Base-by-base conservation (phyloP, 2,113 vertebrate species). In the Recurvirostra avosetta region DNA sequence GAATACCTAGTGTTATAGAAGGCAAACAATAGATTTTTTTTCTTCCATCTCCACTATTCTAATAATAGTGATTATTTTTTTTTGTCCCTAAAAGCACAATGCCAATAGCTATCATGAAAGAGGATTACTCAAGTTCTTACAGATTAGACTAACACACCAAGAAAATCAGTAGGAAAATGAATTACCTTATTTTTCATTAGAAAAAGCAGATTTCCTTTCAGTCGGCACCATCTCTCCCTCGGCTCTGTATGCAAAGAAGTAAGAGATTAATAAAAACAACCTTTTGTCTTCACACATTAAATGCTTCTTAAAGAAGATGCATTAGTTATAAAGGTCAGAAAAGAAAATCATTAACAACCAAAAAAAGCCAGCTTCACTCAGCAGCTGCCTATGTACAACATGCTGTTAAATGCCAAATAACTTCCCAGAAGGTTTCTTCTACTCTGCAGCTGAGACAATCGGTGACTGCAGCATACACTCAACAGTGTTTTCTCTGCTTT, bases 131-230 rank as follows among this genome's bases (percentile, higher is more conserved):
- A 50, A 90, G 50, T 88, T 79, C 27, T 81, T 50, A 40, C 8
- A 13, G 59, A 81, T 88, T 86, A 92, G 59, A 92, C 26, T 84
- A 53, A 71, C 63, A 66, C 68, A 73, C 62, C 75, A 88, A 96
- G 45, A 72, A 88, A 55, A 88, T 45, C 27, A 85, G 25, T 32
- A 53, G 78, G 45, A 97, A 92, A 90, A 96, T 47, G 4, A 78
- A 95, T 97, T 98, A 98, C 98, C 98, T 98, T 97, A 96, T 94
- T 98, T 98, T 96, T 98, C 97, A 97, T 97, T 74, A 98, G 95
- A 97, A 94, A 97, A 56, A 96, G 93, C 76, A 97, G 95, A 95
- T 96, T 97, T 97, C 97, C 91, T 96, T 97, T 97, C 97, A 98
- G 94, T 67, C 88, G 83, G 95, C 97, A 99, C 96, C 98, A 98